Base-by-base conservation (phyloP, 2,113 vertebrate genomes). In the Gobius niger region DNA sequence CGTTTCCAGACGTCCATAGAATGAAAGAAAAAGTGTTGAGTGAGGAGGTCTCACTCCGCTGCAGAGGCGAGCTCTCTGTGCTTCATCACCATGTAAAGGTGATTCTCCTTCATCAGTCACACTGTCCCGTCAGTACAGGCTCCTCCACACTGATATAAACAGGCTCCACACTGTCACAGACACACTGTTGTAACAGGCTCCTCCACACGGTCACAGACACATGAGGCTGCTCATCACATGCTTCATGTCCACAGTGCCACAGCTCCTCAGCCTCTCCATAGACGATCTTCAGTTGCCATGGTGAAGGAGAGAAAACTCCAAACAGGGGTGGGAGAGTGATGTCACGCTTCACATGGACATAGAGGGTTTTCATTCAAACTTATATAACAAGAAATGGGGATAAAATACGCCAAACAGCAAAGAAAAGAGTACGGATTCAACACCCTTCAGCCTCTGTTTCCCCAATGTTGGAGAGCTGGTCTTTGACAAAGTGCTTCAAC, bases 301-400 rank as follows among this genome's bases (percentile, higher is more conserved):
- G 82, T 63, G 78, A 89, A 9, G 47, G 46, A 49, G 67, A 66
- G 83, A 77, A 90, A 89, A 93, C 85, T 16, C 83, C 85, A 93
- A 93, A 94, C 89, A 93, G 81, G 85, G 67, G 87, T 87, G 80
- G 77, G 89, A 89, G 90, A 90, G 80, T 93, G 89, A 67, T 73
- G 67, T 61, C 46, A 73, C 73, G 40, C 47, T 6, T 49, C 50
- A 62, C 42, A 24, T 7, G 49, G 34, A 63, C 46, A 64, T 10
- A 12, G 62, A 8, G 62, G 61, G 41, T 53, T 65, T 57, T 70
- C 34, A 19, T 1, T 54, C 40, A 9, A 10, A 60, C 15, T 60
- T 60, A 60, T 42, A 9, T 40, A 60, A 59, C 56, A 44, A 7
- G n/a, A 9, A n/a, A 42, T 40, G 19, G 13, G 19, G 24, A 34